Evolutionary conservation across 2,113 vertebrate species (phyloP).

Genomic region (Carassius gibelio): DNA sequence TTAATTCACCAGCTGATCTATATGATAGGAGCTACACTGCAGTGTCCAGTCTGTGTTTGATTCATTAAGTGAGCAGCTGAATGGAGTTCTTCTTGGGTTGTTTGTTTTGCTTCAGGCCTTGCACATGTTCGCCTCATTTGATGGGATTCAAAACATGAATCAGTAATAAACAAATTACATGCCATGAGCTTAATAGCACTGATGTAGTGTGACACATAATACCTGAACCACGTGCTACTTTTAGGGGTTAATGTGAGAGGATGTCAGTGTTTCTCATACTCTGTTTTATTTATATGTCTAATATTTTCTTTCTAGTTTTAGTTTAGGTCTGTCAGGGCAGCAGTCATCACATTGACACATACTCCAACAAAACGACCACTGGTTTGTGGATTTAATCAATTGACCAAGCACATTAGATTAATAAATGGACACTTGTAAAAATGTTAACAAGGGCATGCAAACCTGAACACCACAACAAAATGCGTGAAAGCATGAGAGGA

Average conservation of each 20-base stretch:
- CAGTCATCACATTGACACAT: neutral
- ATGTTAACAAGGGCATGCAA: neutral
- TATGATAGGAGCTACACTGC: neutral
- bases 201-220: conserved; percentile 12
- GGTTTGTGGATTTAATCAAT: neutral
- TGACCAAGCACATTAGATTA: neutral
- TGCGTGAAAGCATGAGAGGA: conserved; percentile 9
- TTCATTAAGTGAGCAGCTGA: neutral
- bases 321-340: neutral
- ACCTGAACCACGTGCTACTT: neutral
- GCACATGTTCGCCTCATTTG: neutral
- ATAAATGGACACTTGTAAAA: neutral
- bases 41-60: neutral
- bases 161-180: conserved; percentile 4
- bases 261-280: neutral
- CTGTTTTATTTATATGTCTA: neutral
- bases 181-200: neutral
- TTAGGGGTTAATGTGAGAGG: neutral
- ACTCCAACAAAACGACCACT: neutral
- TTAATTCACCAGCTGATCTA: neutral
- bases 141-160: neutral
- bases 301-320: neutral
- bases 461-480: neutral
- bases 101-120: neutral
- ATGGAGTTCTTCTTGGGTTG: neutral